Conservation (phyloP, 1,140 invertebrate species). For the Hyles vespertilio region DNA sequence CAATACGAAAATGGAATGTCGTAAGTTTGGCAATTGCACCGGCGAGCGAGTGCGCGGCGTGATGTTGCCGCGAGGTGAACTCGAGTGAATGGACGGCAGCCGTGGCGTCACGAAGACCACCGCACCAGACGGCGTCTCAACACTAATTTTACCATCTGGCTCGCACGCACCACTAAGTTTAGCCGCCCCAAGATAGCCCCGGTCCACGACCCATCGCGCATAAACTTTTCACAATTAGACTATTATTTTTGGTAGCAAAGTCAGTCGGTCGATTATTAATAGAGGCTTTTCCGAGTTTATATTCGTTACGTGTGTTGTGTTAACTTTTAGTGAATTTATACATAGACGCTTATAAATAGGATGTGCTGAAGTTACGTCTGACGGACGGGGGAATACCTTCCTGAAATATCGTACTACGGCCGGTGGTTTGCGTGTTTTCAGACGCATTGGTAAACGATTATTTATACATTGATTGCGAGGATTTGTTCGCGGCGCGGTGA, state of each 20-base stretch:
- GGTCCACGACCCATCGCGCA: constrained; percentile 74
- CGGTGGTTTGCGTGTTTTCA: constrained; percentile 68
- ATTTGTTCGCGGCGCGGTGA: constrained; percentile 36
- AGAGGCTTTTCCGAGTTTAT: constrained; percentile 75
- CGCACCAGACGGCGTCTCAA: constrained; percentile 67
- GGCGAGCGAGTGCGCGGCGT: constrained; percentile 20
- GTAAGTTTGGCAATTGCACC: constrained; percentile 67
- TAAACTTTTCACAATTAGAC: constrained; percentile 77
- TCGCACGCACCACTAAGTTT: constrained; percentile 76
- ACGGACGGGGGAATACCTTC: constrained; percentile 75
- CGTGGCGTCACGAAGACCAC: constrained; percentile 63
- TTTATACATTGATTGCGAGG: constrained; percentile 68
- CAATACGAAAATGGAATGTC: constrained; percentile 62
- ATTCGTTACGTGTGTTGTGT: constrained; percentile 75
- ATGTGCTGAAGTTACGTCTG: constrained; percentile 73
- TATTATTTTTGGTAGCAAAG: constrained; percentile 77
- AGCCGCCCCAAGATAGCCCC: constrained; percentile 76
- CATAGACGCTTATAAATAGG: constrained; percentile 76
- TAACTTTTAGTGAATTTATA: constrained; percentile 76
- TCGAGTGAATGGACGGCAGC: constrained; percentile 54
- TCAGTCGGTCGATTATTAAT: constrained; percentile 76
- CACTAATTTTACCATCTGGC: constrained; percentile 74
- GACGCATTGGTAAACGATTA: constrained; percentile 74
- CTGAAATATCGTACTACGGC: constrained; percentile 74
- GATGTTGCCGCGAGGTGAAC: constrained; percentile 50